A percentile compares a stretch with the other conserved stretches of the same genome.
Conservation (phyloP, 2,797 vertebrate species). For the Lepus oiostolus region DNA sequence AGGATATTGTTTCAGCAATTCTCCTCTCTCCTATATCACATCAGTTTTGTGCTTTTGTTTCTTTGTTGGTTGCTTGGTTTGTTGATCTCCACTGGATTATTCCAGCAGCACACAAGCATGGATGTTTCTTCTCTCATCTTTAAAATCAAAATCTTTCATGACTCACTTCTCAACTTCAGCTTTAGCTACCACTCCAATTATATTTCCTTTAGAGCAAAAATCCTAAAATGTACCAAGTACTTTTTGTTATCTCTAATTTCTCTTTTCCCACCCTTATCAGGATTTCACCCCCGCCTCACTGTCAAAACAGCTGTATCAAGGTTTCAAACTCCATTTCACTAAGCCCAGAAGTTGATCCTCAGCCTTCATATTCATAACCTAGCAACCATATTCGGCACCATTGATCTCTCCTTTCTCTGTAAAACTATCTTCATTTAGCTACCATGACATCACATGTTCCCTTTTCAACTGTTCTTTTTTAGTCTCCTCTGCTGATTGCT, state of each 20-base stretch:
- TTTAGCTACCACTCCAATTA: not conserved
- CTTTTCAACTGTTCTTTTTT: slow-evolving; percentile 30
- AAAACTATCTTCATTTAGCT: slow-evolving; percentile 24
- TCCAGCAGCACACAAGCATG: not conserved
- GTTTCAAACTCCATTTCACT: not conserved
- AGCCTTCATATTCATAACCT: not conserved
- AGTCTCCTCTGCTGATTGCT: slow-evolving; percentile 3
- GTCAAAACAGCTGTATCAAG: not conserved
- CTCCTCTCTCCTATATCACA: not conserved
- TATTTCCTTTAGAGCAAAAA: slow-evolving; percentile 10
- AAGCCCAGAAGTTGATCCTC: not conserved
- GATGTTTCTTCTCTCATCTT: not conserved
- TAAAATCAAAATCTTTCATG: not conserved
- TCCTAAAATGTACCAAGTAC: not conserved
- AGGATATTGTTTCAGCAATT: not conserved
- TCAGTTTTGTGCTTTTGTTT: slow-evolving; percentile 30
- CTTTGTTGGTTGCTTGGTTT: slow-evolving; percentile 41
- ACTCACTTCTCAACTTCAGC: not conserved
- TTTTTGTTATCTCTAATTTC: not conserved
- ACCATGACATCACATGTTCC: not conserved
- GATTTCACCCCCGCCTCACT: not conserved
- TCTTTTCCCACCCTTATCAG: not conserved
- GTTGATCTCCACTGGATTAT: not conserved
- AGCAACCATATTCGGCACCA: not conserved
- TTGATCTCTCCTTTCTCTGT: not conserved